Percentiles rank a stretch among this genome's conserved stretches.
Evolutionary conservation across 1,140 invertebrate species (phyloP).

Genomic region (Sogatella furcifera): DNA sequence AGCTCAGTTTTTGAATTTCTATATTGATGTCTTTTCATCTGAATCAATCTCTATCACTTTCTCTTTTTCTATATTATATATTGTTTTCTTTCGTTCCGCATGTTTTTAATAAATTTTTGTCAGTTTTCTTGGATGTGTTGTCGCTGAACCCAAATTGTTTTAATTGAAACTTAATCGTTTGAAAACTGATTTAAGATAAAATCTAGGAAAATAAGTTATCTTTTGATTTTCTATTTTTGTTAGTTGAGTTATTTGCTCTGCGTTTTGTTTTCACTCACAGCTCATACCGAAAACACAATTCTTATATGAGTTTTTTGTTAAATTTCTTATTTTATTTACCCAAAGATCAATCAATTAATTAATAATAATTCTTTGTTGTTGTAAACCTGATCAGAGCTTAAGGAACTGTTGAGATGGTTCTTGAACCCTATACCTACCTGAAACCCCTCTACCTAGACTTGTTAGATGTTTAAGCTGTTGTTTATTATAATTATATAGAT

Average conservation of each 20-base stretch:
- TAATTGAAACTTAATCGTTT: neutral
- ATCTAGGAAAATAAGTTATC: neutral
- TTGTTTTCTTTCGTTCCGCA: slow-evolving; percentile 12
- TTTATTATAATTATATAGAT: slow-evolving; percentile 8
- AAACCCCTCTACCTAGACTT: neutral
- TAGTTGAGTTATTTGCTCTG: neutral
- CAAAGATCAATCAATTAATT: too few relatives aligned
- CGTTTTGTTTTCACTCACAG: neutral
- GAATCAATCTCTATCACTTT: slow-evolving; percentile 28
- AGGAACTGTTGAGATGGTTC: slow-evolving; percentile 97
- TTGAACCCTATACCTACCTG: slow-evolving; percentile 38
- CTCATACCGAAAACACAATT: neutral
- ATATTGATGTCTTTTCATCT: slow-evolving; percentile 26
- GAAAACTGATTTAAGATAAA: neutral
- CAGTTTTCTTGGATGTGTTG: slow-evolving; percentile 10
- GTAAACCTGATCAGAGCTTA: slow-evolving; percentile 39
- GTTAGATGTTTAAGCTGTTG: slow-evolving; percentile 1
- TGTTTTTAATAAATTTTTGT: slow-evolving; percentile 14
- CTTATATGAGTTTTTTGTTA: neutral
- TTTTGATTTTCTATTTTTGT: neutral
- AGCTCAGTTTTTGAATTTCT: slow-evolving; percentile 16
- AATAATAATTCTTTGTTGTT: neutral
- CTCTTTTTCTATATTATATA: slow-evolving; percentile 15
- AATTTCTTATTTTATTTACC: neutral
- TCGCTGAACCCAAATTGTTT: slow-evolving; percentile 3